phyloP scores from a whole-genome alignment of 1,140 invertebrate species.

The Gonioctena quinquepunctata region DNA sequence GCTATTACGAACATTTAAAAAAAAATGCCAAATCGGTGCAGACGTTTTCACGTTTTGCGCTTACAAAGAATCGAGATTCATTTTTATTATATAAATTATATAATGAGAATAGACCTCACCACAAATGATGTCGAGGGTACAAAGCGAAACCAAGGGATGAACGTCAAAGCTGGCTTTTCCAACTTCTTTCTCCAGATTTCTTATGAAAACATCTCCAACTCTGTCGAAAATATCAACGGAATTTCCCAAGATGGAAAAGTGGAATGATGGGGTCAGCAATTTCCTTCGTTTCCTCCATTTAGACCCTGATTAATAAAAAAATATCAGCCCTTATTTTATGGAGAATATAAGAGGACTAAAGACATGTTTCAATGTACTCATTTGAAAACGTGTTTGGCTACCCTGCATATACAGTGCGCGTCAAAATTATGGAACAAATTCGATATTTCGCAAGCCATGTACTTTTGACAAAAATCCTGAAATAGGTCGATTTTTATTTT shows the following conservation, averaged over 20 bases:
- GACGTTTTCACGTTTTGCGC: too few relatives aligned
- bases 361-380: neutral
- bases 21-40: too few relatives aligned
- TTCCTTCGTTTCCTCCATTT: constrained; percentile 69
- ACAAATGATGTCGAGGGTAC: constrained; percentile 75
- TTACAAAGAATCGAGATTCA: too few relatives aligned
- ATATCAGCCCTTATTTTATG: neutral
- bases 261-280: constrained; percentile 80
- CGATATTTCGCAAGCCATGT: too few relatives aligned
- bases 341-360: neutral
- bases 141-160: constrained; percentile 66
- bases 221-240: constrained; percentile 74
- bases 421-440: too few relatives aligned
- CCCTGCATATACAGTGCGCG: too few relatives aligned
- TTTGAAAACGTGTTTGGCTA: neutral
- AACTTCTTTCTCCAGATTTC: constrained; percentile 60
- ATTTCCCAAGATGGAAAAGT: constrained; percentile 80
- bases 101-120: too few relatives aligned
- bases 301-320: constrained; percentile 19
- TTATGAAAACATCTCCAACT: constrained; percentile 64
- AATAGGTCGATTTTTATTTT: too few relatives aligned
- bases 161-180: constrained; percentile 62
- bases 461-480: too few relatives aligned
- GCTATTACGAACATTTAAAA: too few relatives aligned
- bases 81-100: too few relatives aligned